Evolutionary conservation across 2,888 invertebrate genomes (phyloP).

Genomic region (Plebejus melissa): DNA sequence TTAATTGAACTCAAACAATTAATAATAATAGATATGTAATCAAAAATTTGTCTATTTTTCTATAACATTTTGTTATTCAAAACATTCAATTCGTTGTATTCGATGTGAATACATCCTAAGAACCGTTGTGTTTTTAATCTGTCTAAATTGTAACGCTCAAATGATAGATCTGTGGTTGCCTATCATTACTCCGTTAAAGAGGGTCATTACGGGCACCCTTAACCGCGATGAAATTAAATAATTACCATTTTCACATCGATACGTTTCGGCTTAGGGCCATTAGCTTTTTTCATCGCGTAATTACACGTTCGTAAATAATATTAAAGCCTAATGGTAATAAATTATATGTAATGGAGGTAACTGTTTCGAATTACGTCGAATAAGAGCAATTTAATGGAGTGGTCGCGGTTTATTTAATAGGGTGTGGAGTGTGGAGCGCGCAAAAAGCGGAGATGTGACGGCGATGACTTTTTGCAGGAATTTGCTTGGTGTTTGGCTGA

Average conservation of each 20-base stretch:
- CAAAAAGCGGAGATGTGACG: conserved; percentile 33
- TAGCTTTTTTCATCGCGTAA: conserved; percentile 48
- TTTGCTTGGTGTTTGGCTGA: conserved; percentile 12
- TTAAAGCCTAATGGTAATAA: conserved; percentile 46
- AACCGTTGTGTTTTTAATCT: conserved; percentile 5
- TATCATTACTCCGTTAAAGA: conserved; percentile 21
- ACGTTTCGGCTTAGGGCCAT: conserved; percentile 54
- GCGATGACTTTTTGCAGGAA: conserved; percentile 30
- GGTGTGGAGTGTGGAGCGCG: conserved; percentile 13
- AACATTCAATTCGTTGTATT: not conserved
- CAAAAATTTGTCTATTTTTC: not conserved
- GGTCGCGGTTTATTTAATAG: conserved; percentile 32
- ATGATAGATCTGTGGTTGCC: conserved; percentile 4
- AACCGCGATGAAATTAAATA: conserved; percentile 59
- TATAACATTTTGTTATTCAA: not conserved
- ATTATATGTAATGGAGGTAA: conserved; percentile 47
- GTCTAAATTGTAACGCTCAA: conserved; percentile 14
- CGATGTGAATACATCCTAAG: not conserved
- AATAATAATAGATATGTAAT: not conserved
- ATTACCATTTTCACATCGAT: conserved; percentile 58
- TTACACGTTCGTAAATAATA: conserved; percentile 48
- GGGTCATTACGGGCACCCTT: conserved; percentile 16
- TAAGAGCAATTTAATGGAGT: conserved; percentile 42
- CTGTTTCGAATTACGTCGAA: conserved; percentile 47
- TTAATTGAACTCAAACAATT: not conserved